These are phyloP conservation scores for Lutjanus argentimaculatus DNA, from an alignment of 2,797 vertebrate species.

Conservation along the genomic window DNA sequence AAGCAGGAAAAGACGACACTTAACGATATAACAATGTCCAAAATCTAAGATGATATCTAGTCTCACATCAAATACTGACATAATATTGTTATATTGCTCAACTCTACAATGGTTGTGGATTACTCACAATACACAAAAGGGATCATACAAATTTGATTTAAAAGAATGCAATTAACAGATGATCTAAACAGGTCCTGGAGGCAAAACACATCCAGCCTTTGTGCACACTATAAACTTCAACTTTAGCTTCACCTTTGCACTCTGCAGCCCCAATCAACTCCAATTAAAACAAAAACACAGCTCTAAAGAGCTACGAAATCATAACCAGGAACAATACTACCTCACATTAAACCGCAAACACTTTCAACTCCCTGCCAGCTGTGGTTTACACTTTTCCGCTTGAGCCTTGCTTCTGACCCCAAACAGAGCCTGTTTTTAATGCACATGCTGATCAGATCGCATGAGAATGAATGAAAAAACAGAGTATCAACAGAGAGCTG, in stretches of 20 bases:
- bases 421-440: conserved; percentile 6
- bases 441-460: conserved; percentile 5
- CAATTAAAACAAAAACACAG: conserved; percentile 7
- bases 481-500: conserved; percentile 14
- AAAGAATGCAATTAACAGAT: not conserved
- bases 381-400: conserved; percentile 26
- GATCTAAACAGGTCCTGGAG: no score
- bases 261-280: not conserved
- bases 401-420: conserved; percentile 40
- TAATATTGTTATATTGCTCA: no score
- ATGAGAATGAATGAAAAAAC: conserved; percentile 48
- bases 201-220: not conserved
- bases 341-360: conserved; percentile 16
- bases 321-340: not conserved
- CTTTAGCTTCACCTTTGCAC: not conserved
- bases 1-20: no score
- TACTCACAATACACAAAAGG: not conserved
- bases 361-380: conserved; percentile 22
- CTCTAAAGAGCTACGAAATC: not conserved
- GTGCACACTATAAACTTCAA: not conserved
- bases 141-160: not conserved
- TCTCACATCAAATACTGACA: no score
- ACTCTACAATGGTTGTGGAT: not conserved
- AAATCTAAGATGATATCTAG: no score
- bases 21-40: no score